phyloP scores from a whole-genome alignment of 1,140 invertebrate genomes.

The Drosophila ercepeae region DNA sequence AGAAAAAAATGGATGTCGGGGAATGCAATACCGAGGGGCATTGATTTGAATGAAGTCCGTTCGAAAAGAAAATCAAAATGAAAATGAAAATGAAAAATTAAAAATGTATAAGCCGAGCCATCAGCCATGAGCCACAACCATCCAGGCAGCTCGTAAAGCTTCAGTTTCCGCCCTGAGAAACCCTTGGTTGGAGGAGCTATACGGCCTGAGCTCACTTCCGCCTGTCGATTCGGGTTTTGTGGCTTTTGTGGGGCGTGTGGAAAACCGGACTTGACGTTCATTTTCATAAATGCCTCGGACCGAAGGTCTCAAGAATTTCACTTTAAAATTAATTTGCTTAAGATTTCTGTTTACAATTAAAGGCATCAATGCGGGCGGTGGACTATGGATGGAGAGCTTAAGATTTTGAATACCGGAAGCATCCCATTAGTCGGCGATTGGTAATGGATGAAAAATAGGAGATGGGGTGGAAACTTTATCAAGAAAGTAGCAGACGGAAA shows the following conservation, averaged over 20 bases:
- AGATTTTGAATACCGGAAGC: slow-evolving; percentile 59
- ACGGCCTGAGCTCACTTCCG: slow-evolving; percentile 56
- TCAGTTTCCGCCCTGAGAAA: slow-evolving; percentile 60
- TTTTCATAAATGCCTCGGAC: slow-evolving; percentile 57
- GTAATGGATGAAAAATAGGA: slow-evolving; percentile 40
- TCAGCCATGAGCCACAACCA: slow-evolving; percentile 33
- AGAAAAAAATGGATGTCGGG: not conserved
- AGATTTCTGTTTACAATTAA: slow-evolving; percentile 73
- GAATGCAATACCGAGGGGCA: slow-evolving; percentile 26
- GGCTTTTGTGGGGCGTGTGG: slow-evolving; percentile 50
- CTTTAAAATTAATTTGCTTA: slow-evolving; percentile 72
- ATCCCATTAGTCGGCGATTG: slow-evolving; percentile 57
- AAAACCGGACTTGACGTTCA: slow-evolving; percentile 56
- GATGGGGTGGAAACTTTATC: not conserved
- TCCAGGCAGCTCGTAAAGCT: slow-evolving; percentile 54
- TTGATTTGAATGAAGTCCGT: slow-evolving; percentile 69
- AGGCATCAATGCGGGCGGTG: slow-evolving; percentile 50
- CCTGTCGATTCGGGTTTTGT: slow-evolving; percentile 65
- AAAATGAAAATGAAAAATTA: slow-evolving; percentile 74
- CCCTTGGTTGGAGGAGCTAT: slow-evolving; percentile 19
- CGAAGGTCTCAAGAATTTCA: slow-evolving; percentile 63
- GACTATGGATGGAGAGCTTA: not conserved
- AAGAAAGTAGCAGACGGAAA: not conserved
- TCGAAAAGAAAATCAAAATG: slow-evolving; percentile 61
- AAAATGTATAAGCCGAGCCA: slow-evolving; percentile 65